Evolutionary conservation across 2,797 vertebrate species (phyloP), one percentile per base, ranked within the genome.

Genomic region (Myotis pilosus): DNA sequence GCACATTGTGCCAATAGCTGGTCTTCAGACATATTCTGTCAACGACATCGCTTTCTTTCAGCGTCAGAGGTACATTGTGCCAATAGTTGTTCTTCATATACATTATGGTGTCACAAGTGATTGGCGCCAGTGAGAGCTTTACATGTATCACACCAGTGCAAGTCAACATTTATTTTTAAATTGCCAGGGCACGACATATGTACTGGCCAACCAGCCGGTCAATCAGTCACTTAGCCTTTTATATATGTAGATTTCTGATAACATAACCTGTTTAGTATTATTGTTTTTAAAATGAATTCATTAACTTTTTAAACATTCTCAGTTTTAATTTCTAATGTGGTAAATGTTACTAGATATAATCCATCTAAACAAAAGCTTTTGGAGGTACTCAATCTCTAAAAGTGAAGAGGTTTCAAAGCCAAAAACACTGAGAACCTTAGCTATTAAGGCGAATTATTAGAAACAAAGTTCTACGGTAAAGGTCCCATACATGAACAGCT

Each of bases 391-490:
- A 82, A 36, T 64, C 25, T 44, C 44, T 79, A 64, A 57, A n/a
- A 92, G 12, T 28, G 1, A 36, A 83, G 33, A 2, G 22, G 20
- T 86, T 23, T 86, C 60, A 72, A 91, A 25, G 60, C 19, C n/a
- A 80, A 16, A 87, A 87, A 41, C 72, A 86, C n/a, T 85, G 38
- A 84, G 62, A 80, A 79, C 30, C 23, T 76, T 62, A 60, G 47
- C 13, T 57, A 0, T 74, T 69, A 23, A 72, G 22, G 74, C 51
- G 87, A 92, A 91, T 87, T 41, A 89, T 2, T 76, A 78, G 11
- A 85, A 91, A 85, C 17, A 66, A 95, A 85, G n/a, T 86, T 74
- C 33, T 72, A 51, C 8, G 17, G 69, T 72, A n/a, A 95, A 92
- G 8, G 28, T 47, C 36, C 8, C 25, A 16, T 9, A 86, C 9